phyloP scores from a whole-genome alignment of 2,888 invertebrate species.

The Drosophila ezoana region DNA sequence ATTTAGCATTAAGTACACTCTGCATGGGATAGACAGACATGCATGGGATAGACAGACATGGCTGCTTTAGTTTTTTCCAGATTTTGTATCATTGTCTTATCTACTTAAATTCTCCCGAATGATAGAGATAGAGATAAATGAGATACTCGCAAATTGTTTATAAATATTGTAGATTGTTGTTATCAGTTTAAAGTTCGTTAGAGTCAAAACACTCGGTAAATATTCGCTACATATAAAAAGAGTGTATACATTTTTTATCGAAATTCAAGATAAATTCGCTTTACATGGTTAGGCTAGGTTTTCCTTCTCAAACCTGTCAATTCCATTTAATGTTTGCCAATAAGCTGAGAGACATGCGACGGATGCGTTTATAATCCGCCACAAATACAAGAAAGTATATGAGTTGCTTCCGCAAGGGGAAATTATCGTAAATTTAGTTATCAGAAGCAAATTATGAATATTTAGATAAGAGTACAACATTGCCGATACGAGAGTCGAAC shows the following conservation, averaged over 20 bases:
- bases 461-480: constrained; percentile 5
- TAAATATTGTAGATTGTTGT: too few relatives aligned
- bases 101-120: background rate
- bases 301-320: background rate
- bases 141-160: too few relatives aligned
- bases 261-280: too few relatives aligned
- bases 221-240: too few relatives aligned
- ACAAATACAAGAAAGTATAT: background rate
- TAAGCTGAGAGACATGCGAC: background rate
- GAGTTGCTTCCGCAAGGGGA: background rate
- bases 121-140: background rate
- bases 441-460: background rate
- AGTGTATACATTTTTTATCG: too few relatives aligned
- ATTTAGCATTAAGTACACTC: too few relatives aligned
- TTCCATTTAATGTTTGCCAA: background rate
- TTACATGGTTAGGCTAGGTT: background rate
- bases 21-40: too few relatives aligned
- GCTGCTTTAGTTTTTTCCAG: too few relatives aligned
- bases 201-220: too few relatives aligned
- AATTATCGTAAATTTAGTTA: background rate
- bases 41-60: too few relatives aligned
- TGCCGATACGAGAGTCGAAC: background rate
- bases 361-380: background rate
- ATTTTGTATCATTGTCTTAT: background rate
- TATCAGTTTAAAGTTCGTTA: too few relatives aligned